Evolutionary conservation across 2,888 invertebrate species (phyloP).

Genomic region (Synergus gifuensis): DNA sequence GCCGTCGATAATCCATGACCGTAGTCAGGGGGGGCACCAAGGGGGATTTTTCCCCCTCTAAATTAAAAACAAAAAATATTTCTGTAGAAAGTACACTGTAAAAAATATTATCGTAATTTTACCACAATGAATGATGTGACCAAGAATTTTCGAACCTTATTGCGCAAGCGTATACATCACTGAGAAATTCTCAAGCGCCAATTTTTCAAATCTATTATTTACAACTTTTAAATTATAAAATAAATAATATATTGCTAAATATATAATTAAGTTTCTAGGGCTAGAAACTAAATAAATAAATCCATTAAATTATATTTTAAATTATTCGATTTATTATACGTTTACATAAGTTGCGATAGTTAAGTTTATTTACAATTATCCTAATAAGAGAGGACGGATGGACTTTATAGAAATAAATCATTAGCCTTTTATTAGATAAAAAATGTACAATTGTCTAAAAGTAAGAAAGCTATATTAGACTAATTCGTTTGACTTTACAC

Average conservation of each 20-base stretch:
- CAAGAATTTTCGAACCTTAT: no score
- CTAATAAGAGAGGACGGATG: conserved; percentile 39
- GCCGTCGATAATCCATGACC: no score
- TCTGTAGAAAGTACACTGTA: no score
- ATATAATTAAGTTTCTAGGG: not conserved
- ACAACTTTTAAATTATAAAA: no score
- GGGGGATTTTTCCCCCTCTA: no score
- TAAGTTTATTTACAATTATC: conserved; percentile 38
- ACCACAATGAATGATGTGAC: no score
- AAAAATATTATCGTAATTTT: no score
- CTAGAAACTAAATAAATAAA: not conserved
- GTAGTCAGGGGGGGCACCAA: no score
- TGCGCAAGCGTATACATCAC: no score
- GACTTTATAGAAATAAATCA: conserved; percentile 57
- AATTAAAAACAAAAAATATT: no score
- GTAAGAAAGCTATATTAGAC: conserved; percentile 76
- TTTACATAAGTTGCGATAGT: conserved; percentile 35
- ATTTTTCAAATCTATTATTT: no score
- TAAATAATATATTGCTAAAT: not conserved
- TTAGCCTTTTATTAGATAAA: conserved; percentile 75
- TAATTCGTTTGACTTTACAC: conserved; percentile 76
- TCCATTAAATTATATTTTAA: conserved; percentile 33
- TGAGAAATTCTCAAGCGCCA: no score
- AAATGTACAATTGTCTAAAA: conserved; percentile 76
- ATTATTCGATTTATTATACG: conserved; percentile 47